These are phyloP conservation scores for Drosophila emarginata DNA, from an alignment of 2,888 invertebrate genomes.

Conservation along the genomic window DNA sequence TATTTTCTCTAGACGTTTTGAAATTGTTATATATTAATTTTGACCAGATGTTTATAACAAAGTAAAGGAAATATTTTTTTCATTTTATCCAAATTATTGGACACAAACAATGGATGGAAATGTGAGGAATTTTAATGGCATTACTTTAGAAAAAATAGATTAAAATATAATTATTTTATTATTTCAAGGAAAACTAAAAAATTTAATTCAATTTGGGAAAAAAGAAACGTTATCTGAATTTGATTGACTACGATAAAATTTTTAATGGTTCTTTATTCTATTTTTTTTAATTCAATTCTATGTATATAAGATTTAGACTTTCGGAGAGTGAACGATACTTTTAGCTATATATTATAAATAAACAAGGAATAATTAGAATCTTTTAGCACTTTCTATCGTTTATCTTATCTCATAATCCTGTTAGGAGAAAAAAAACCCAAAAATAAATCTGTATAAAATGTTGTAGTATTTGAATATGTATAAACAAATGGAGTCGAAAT, in stretches of 20 bases:
- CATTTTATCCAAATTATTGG: too few species aligned
- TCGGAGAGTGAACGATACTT: background rate
- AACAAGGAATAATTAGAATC: background rate
- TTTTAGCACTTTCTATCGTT: too few species aligned
- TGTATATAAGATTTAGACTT: too few species aligned
- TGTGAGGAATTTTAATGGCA: too few species aligned
- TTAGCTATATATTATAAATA: too few species aligned
- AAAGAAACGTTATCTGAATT: too few species aligned
- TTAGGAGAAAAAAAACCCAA: background rate
- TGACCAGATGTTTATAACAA: slow-evolving; percentile 10
- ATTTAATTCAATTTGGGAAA: too few species aligned
- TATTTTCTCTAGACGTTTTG: background rate
- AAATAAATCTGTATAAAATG: background rate
- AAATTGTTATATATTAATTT: slow-evolving; percentile 17
- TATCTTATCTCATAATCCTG: background rate
- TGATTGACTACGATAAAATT: background rate
- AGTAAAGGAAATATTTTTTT: too few species aligned
- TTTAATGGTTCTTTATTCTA: background rate
- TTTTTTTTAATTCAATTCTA: background rate
- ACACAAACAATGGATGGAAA: too few species aligned
- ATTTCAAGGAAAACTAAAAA: too few species aligned
- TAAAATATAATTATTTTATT: too few species aligned
- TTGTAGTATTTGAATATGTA: background rate
- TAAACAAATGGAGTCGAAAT: background rate
- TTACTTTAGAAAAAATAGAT: too few species aligned